These are phyloP conservation scores for Ruditapes philippinarum DNA, from an alignment of 1,140 invertebrate species.

Conservation along the genomic window DNA sequence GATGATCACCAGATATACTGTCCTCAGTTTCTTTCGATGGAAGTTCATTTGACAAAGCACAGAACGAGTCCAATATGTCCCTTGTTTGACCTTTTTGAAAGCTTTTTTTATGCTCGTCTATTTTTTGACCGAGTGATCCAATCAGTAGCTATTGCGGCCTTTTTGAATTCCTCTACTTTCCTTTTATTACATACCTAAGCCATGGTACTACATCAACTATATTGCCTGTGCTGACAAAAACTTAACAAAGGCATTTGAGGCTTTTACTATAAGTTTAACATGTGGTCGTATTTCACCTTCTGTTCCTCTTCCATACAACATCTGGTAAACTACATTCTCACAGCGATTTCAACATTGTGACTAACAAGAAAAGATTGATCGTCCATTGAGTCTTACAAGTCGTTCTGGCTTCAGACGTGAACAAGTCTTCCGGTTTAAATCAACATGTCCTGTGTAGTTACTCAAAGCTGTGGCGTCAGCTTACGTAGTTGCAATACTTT, in stretches of 20 bases:
- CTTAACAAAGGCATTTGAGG: not conserved
- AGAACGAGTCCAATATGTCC: not conserved
- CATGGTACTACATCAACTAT: not conserved
- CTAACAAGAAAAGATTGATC: not conserved
- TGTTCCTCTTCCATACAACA: constrained; percentile 30
- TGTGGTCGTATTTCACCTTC: not conserved
- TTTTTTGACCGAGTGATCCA: not conserved
- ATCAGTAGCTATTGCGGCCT: not conserved
- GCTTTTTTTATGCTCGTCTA: not conserved
- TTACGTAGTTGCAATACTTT: not conserved
- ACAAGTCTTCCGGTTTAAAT: not conserved
- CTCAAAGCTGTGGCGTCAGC: not conserved
- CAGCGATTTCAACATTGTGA: not conserved
- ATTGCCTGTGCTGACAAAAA: not conserved
- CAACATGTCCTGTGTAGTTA: not conserved
- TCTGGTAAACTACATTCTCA: constrained; percentile 2
- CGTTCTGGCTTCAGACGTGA: not conserved
- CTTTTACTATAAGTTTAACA: not conserved
- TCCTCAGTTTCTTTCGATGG: not conserved
- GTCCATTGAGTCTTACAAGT: not conserved
- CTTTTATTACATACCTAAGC: not conserved
- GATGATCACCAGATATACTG: not conserved
- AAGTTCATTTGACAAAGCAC: not conserved
- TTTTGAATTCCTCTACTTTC: not conserved
- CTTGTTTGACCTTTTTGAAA: not conserved